These are phyloP conservation scores for Meles meles DNA, from an alignment of 2,113 vertebrate genomes.

Conservation along the genomic window DNA sequence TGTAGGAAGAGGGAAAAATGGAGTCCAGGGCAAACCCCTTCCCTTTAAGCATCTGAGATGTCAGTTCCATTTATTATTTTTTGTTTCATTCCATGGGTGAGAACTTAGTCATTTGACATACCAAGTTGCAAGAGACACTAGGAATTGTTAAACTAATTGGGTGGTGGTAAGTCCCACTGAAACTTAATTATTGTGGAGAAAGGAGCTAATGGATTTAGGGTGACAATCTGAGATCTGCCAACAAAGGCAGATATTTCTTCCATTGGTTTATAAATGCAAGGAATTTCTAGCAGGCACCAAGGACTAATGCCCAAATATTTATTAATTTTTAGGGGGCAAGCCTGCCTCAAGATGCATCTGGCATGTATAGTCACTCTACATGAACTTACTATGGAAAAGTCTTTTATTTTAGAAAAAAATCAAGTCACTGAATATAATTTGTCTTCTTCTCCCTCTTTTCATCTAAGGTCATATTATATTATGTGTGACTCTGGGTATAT, in stretches of 20 bases:
- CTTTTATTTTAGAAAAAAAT: background rate
- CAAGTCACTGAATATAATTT: background rate
- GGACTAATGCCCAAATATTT: background rate
- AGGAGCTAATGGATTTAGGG: background rate
- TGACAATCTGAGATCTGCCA: background rate
- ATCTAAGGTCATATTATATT: background rate
- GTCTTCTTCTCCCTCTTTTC: background rate
- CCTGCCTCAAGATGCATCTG: background rate
- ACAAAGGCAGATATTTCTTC: background rate
- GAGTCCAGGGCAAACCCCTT: background rate
- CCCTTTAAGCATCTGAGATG: background rate
- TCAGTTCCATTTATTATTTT: background rate
- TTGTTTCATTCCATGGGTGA: background rate
- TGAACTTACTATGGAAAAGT: background rate
- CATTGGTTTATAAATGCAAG: background rate
- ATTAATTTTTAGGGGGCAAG: background rate
- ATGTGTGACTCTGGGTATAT: background rate
- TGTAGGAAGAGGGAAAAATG: background rate
- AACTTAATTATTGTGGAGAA: background rate
- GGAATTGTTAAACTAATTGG: background rate
- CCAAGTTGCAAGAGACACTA: background rate
- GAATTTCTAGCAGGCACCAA: background rate
- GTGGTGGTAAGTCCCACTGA: background rate
- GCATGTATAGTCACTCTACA: background rate
- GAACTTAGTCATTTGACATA: background rate